phyloP scores from a whole-genome alignment of 2,888 invertebrate species.

The Melinaea menophilus region DNA sequence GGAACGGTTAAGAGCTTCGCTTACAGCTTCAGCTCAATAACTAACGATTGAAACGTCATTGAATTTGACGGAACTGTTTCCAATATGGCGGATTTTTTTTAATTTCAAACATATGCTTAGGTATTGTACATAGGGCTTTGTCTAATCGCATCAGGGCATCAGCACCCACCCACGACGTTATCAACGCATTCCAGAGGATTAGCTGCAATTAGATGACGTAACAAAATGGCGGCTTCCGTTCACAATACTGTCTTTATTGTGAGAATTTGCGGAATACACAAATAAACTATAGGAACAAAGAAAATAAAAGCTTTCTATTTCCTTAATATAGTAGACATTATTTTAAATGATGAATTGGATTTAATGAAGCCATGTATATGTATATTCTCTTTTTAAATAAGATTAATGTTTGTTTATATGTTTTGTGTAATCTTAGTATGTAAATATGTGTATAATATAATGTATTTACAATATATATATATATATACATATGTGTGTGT shows the following conservation, averaged over 20 bases:
- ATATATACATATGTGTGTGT: too few relatives aligned
- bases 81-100: background rate
- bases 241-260: background rate
- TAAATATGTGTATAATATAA: background rate
- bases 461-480: background rate
- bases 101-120: background rate
- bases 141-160: slow-evolving; percentile 32
- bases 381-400: too few relatives aligned
- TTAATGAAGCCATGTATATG: too few relatives aligned
- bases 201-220: slow-evolving; percentile 36
- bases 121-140: slow-evolving; percentile 4
- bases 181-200: slow-evolving; percentile 39
- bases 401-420: background rate
- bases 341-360: too few relatives aligned
- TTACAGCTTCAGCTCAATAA: too few relatives aligned
- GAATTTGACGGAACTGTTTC: too few relatives aligned
- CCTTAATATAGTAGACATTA: too few relatives aligned
- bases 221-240: slow-evolving; percentile 34
- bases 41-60: too few relatives aligned
- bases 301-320: too few relatives aligned
- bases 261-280: background rate
- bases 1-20: too few relatives aligned
- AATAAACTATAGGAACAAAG: background rate
- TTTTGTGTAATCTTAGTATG: background rate
- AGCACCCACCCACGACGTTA: slow-evolving; percentile 37